phyloP scores from a whole-genome alignment of 37 sponge, comb jelly and placozoan genomes.

The Ephydatia muelleri region DNA sequence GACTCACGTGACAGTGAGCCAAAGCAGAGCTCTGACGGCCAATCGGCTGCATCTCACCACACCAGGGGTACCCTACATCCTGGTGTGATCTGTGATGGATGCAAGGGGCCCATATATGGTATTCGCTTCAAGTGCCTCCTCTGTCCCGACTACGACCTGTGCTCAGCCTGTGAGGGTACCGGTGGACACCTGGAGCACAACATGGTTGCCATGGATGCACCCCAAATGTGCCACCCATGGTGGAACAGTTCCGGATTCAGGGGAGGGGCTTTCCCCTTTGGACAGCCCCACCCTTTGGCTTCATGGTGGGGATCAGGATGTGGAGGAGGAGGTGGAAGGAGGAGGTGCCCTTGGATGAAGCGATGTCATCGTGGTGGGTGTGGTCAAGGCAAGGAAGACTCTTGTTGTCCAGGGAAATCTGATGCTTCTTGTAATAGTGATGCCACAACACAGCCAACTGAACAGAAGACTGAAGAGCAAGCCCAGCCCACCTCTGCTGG shows the following conservation, averaged over 20 bases:
- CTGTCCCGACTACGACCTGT: slow-evolving; percentile 80
- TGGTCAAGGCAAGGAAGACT: neutral
- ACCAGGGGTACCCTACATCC: slow-evolving; percentile 34
- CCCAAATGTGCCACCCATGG: slow-evolving; percentile 39
- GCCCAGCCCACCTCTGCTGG: neutral
- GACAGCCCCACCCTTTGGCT: neutral
- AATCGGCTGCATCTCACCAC: neutral
- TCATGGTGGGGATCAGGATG: neutral
- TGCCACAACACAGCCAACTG: neutral
- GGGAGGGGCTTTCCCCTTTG: slow-evolving; percentile 3
- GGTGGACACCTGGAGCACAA: slow-evolving; percentile 67
- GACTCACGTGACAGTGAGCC: neutral
- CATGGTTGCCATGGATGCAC: slow-evolving; percentile 61
- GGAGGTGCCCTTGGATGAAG: neutral
- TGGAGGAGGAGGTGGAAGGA: neutral
- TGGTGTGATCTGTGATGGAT: slow-evolving; percentile 76
- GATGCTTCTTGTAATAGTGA: neutral
- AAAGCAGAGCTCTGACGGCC: neutral
- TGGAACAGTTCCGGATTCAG: neutral
- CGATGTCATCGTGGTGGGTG: neutral
- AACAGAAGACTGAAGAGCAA: neutral
- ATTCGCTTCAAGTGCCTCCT: slow-evolving; percentile 70
- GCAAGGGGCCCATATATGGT: slow-evolving; percentile 57
- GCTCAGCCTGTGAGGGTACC: slow-evolving; percentile 64
- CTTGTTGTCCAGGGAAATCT: neutral